phyloP scores from a whole-genome alignment of 2,797 vertebrate species.

The Benthosema pterotum region DNA sequence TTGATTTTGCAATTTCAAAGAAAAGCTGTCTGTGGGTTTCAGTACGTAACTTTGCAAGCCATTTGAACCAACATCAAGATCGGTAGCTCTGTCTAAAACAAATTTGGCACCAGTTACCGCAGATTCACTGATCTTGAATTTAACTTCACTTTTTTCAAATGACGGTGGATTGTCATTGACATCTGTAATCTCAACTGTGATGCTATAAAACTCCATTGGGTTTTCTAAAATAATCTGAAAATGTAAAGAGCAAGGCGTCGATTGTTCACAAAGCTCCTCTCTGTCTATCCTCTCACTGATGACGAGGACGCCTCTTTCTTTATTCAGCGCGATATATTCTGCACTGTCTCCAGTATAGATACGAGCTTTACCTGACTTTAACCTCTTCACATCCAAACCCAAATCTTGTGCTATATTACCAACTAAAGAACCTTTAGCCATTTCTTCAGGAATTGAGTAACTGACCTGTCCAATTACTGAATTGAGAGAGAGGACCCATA shows the following conservation, averaged over 20 bases:
- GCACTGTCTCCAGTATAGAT: background rate
- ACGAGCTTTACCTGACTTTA: background rate
- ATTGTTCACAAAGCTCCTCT: too few species aligned
- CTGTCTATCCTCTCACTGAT: too few species aligned
- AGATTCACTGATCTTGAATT: conserved; percentile 29
- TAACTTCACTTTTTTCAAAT: conserved; percentile 10
- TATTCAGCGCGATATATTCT: background rate
- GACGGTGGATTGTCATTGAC: conserved; percentile 24
- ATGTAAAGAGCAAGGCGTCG: too few species aligned
- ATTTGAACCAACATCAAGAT: background rate
- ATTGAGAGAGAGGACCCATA: background rate
- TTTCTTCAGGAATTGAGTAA: too few species aligned
- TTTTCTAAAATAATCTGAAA: too few species aligned
- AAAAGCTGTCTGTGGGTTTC: conserved; percentile 46
- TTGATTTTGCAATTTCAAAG: conserved; percentile 51
- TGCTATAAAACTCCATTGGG: too few species aligned
- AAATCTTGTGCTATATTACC: too few species aligned
- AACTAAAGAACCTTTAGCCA: too few species aligned
- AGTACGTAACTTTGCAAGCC: background rate
- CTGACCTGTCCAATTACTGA: too few species aligned
- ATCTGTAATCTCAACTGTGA: background rate
- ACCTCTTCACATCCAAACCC: background rate
- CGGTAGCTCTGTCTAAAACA: background rate
- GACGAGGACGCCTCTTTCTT: background rate
- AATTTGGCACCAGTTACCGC: conserved; percentile 13